Percentiles rank a stretch among this genome's conserved stretches.
Conservation (phyloP, 53 echinoderm and acorn worm genomes). For the Echinarachnius parma region DNA sequence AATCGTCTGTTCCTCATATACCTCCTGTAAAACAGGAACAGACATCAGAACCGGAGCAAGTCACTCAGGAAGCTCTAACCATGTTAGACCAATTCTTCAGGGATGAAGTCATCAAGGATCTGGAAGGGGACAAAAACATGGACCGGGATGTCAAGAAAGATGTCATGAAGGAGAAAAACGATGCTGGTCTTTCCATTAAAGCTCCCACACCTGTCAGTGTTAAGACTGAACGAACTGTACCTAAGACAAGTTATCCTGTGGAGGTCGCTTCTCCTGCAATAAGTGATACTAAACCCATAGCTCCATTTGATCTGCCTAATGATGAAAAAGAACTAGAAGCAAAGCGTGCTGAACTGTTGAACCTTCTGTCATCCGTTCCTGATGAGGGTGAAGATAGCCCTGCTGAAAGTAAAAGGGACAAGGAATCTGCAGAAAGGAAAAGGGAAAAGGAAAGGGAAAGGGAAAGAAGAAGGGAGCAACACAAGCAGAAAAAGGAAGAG, state of each 20-base stretch:
- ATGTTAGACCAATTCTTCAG: slow-evolving; percentile 40
- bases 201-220: too few relatives aligned
- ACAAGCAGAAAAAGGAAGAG: slow-evolving; percentile 43
- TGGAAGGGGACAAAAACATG: slow-evolving; percentile 47
- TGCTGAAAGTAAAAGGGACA: too few relatives aligned
- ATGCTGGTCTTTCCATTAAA: too few relatives aligned
- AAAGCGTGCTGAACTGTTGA: background rate
- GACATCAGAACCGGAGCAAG: slow-evolving; percentile 38
- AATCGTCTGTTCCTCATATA: background rate
- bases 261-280: too few relatives aligned
- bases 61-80: slow-evolving; percentile 40
- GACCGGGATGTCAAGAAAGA: background rate
- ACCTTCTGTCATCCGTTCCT: slow-evolving; percentile 1
- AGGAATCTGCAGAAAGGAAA: slow-evolving; percentile 37
- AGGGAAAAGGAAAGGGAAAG: slow-evolving; percentile 31
- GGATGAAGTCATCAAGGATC: slow-evolving; percentile 51
- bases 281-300: too few relatives aligned
- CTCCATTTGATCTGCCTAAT: too few relatives aligned
- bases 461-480: slow-evolving; percentile 43
- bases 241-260: too few relatives aligned
- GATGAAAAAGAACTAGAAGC: background rate
- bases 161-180: background rate
- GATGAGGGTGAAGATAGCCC: slow-evolving; percentile 6
- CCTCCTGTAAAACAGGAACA: background rate
- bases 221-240: too few relatives aligned